Evolutionary conservation across 2,888 invertebrate species (phyloP), one percentile per base, ranked within the genome.

Genomic region (Malthinus flaveolus): DNA sequence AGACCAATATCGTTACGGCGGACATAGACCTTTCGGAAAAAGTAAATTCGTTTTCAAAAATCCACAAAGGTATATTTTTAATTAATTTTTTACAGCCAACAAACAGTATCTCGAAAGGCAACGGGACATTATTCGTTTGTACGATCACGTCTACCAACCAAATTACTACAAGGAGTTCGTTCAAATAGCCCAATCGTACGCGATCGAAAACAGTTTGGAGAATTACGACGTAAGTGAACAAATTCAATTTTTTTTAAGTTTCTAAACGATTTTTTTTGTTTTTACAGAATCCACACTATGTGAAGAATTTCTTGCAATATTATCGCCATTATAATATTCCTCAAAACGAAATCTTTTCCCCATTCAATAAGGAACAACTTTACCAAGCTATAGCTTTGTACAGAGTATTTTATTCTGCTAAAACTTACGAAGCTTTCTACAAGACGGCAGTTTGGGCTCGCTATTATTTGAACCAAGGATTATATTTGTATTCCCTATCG

Each of bases 371-470:
- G 51, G 77, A 81, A 35, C 87, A 90, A 57, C 79, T 82, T 49
- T 81, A 83, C 67, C 86, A 90, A 72, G 86, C 84, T 9, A 73
- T 82, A 4, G 83, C 85, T 6, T 75, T 91, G 13, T 87, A 87
- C 78, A 84, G 87, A 71, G 79, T 87, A 51, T 81, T 91, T 64
- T 84, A 83, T 78, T 85, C 86, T 56, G 87, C 90, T 65, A 88
- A 87, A 74, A 85, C 88, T 73, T 90, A 84, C 74, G 82, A 84
- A 12, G 86, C 87, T 33, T 89, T 91, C 80, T 82, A 83, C 74
- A 83, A 84, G 66, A 86, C 87, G 6, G 88, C 87, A 33, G 84
- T 85, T 33, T 88, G 86, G 82, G 82, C 88, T 15, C 86, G 89
- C 54, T 79, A 86, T 51, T 78, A 83, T 63, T 78, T 88, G 56